Base-by-base conservation (phyloP, 2,113 vertebrate species). In the Willisornis vidua region DNA sequence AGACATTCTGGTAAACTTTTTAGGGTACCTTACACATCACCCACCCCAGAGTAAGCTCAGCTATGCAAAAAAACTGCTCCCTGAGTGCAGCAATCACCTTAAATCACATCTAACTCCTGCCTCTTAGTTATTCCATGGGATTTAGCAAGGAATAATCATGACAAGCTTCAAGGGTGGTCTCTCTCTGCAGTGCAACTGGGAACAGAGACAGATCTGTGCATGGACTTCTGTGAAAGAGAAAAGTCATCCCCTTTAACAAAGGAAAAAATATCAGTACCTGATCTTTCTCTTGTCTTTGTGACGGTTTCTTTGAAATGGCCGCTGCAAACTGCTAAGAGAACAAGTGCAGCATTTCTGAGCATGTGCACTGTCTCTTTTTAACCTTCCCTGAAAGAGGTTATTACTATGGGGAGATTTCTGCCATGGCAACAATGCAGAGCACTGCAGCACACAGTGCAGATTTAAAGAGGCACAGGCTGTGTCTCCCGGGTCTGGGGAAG, bases 341-440 rank as follows among this genome's bases (percentile, higher is more conserved):
- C 90, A 94, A 95, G 89, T 85, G 87, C 91, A 90, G 96, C 95
- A 89, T 93, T 96, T 97, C 96, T 93, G 97, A 97, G 97, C 97
- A 96, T 97, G 97, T 95, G 97, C 97, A 86, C 93, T 95, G 95
- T 70, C 84, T 96, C 94, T 93, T 93, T 90, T 92, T 97, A 96
- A 95, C 95, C 96, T 97, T 93, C 96, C 54, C 93, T 68, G 88
- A 96, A 96, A 96, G 96, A 96, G 95, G 95, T 96, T 97, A 97
- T 97, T 97, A 95, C 97, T 94, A 94, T 95, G 96, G 97, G 93
- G 95, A 94, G 93, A 91, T 93, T 95, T 96, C 97, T 97, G 95
- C 97, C 97, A 98, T 98, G 96, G 97, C 97, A 98, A 98, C 97
- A 94, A 85, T 87, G 94, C 94, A 87, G 95, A 97, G 88, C 87